phyloP scores from a whole-genome alignment of 1,140 invertebrate species.

The Halyomorpha halys region DNA sequence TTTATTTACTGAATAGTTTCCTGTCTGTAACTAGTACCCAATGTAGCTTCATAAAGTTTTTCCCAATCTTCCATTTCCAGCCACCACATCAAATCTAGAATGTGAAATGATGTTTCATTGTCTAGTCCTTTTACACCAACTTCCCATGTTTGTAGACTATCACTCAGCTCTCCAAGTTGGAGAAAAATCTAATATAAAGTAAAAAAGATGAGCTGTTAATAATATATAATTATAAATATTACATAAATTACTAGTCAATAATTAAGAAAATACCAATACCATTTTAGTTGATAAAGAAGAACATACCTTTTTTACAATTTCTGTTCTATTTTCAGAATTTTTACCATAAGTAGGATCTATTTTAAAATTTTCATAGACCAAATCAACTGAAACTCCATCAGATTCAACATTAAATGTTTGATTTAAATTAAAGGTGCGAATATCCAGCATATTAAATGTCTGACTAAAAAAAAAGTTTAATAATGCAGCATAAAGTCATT shows the following conservation, averaged over 20 bases:
- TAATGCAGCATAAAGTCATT: neutral
- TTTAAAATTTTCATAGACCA: conserved; percentile 23
- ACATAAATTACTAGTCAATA: neutral
- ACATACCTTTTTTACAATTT: conserved; percentile 29
- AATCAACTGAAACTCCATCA: conserved; percentile 9
- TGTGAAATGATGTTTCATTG: conserved; percentile 38
- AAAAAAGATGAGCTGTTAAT: neutral
- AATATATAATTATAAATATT: no score
- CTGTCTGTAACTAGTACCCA: conserved; percentile 51
- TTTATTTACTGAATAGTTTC: conserved; percentile 43
- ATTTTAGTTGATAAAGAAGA: neutral
- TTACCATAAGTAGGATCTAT: conserved; percentile 31
- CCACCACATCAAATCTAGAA: conserved; percentile 41
- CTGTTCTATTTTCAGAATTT: conserved; percentile 29
- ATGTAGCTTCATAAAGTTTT: conserved; percentile 42
- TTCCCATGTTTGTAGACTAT: conserved; percentile 38
- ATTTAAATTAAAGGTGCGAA: conserved; percentile 20
- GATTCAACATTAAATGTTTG: conserved; percentile 4
- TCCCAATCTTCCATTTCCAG: conserved; percentile 42
- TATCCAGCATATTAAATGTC: conserved; percentile 2
- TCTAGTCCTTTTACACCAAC: conserved; percentile 39
- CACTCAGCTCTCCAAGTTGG: conserved; percentile 36
- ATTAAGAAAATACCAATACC: neutral
- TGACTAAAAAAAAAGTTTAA: neutral
- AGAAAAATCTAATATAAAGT: conserved; percentile 30